Percentiles rank a stretch among this genome's conserved stretches.
Evolutionary conservation across 2,113 vertebrate genomes (phyloP).

Genomic region (Leptobrachium leishanense): DNA sequence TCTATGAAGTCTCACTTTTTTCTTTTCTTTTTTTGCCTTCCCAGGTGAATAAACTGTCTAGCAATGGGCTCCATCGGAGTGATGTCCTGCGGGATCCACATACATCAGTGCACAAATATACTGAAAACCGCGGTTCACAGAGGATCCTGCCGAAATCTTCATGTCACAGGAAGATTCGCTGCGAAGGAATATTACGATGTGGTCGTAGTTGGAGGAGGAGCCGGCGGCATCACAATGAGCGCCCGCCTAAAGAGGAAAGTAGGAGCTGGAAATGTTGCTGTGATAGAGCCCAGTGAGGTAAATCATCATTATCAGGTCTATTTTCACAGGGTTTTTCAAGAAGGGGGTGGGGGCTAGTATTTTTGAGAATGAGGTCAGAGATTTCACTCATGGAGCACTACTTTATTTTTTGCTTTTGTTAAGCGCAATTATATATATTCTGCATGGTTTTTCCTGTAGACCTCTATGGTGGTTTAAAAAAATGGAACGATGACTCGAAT

Average conservation of each 20-base stretch:
- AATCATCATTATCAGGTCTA: too few relatives aligned
- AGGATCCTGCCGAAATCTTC: constrained; percentile 52
- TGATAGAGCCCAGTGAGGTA: constrained; percentile 91
- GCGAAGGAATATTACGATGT: constrained; percentile 84
- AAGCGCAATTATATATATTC: too few relatives aligned
- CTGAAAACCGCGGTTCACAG: constrained; percentile 54
- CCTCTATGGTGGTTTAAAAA: too few relatives aligned
- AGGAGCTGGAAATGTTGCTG: constrained; percentile 84
- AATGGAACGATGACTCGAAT: too few relatives aligned
- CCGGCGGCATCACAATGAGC: constrained; percentile 89
- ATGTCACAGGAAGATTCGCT: constrained; percentile 57
- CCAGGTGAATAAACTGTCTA: constrained; percentile 45
- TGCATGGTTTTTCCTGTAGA: too few relatives aligned
- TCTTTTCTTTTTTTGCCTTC: constrained; percentile 10
- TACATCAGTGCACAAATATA: constrained; percentile 48
- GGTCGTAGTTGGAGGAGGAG: constrained; percentile 88
- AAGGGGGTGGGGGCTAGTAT: too few relatives aligned
- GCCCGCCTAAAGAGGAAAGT: constrained; percentile 89
- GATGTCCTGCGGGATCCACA: constrained; percentile 26
- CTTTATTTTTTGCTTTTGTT: too few relatives aligned
- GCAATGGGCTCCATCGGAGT: constrained; percentile 59
- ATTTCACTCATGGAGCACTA: too few relatives aligned
- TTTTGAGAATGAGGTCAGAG: too few relatives aligned
- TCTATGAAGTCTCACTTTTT: not conserved
- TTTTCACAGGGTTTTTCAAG: too few relatives aligned